Conservation (phyloP, 2,113 vertebrate genomes). For the Uria aalge region DNA sequence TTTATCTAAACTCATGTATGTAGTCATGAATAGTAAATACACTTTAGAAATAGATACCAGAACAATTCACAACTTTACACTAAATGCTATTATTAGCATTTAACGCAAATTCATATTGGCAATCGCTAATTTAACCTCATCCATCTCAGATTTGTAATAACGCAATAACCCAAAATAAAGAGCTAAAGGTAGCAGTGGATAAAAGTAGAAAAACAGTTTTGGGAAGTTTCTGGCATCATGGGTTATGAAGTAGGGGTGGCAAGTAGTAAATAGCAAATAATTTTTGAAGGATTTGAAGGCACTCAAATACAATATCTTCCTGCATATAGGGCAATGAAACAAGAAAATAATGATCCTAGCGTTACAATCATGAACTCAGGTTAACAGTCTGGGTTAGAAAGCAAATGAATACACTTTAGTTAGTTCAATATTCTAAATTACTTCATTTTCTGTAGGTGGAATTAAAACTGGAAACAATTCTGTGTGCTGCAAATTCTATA, state of each 20-base stretch:
- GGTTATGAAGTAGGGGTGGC: background rate
- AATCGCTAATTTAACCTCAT: background rate
- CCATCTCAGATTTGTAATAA: background rate
- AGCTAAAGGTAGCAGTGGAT: background rate
- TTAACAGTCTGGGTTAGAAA: background rate
- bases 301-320: background rate
- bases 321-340: background rate
- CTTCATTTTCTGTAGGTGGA: conserved; percentile 41
- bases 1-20: background rate
- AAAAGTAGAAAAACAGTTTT: background rate
- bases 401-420: background rate
- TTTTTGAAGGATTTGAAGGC: background rate
- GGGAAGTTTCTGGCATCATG: background rate
- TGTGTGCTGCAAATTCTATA: background rate
- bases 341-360: background rate
- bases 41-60: background rate
- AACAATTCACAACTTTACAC: background rate
- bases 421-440: conserved; percentile 5
- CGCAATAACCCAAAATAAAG: background rate
- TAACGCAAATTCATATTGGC: background rate
- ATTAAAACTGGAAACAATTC: conserved; percentile 33
- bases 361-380: background rate
- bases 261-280: background rate
- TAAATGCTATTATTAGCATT: background rate
- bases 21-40: background rate